These are phyloP conservation scores for Idaea dimidiata DNA, from an alignment of 2,888 invertebrate species.

Conservation along the genomic window DNA sequence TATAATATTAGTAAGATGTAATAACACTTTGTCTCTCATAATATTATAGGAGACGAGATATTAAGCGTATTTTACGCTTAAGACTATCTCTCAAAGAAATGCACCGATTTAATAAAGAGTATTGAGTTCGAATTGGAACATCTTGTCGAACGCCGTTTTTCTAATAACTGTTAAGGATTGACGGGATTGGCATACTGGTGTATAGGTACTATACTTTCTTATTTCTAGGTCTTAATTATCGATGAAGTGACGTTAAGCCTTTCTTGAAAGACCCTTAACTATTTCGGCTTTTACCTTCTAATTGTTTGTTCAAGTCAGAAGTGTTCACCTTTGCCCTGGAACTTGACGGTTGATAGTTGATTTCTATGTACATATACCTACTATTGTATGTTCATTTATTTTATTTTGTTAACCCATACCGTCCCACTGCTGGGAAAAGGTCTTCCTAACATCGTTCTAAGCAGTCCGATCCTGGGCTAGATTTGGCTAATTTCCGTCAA, in stretches of 20 bases:
- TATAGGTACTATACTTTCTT: background rate
- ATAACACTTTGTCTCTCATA: no score
- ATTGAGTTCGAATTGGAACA: background rate
- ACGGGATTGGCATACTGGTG: background rate
- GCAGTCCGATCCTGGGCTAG: no score
- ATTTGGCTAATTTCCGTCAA: no score
- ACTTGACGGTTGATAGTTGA: background rate
- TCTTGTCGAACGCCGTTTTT: background rate
- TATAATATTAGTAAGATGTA: no score
- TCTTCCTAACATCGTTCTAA: no score
- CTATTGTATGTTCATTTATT: no score
- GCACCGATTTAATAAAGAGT: background rate
- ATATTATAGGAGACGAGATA: no score
- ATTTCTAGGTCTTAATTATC: background rate
- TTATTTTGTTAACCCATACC: no score
- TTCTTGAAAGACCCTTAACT: constrained; percentile 13
- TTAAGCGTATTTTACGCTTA: no score
- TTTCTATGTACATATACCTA: no score
- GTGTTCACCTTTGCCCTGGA: constrained; percentile 12
- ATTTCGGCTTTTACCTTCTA: constrained; percentile 10
- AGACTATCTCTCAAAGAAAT: background rate
- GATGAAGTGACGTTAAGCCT: constrained; percentile 8
- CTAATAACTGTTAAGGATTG: background rate
- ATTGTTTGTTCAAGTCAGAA: constrained; percentile 19
- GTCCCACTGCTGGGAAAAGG: no score